Conservation (phyloP, 2,888 invertebrate genomes). For the Eurytoma californica region DNA sequence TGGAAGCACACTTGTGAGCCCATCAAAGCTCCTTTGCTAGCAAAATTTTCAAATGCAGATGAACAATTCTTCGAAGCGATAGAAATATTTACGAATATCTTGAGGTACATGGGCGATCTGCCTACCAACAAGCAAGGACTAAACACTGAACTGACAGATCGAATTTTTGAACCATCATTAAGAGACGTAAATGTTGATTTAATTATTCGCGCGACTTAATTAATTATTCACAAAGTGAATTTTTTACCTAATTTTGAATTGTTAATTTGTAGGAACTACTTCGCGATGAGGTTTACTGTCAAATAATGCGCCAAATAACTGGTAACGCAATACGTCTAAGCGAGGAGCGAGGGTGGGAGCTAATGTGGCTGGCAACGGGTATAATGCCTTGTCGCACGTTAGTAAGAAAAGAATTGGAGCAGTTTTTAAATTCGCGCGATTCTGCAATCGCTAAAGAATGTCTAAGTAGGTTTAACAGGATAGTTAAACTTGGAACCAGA, state of each 20-base stretch:
- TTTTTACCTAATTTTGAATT: neutral
- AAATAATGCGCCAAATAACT: slow-evolving; percentile 95
- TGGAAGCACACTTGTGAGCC: slow-evolving; percentile 91
- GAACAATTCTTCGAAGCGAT: slow-evolving; percentile 85
- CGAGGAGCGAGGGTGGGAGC: slow-evolving; percentile 95
- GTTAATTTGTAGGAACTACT: slow-evolving; percentile 78
- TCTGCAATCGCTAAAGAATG: slow-evolving; percentile 89
- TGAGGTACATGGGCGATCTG: slow-evolving; percentile 94
- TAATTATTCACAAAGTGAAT: neutral
- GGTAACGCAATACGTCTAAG: slow-evolving; percentile 89
- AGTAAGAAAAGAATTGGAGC: slow-evolving; percentile 85
- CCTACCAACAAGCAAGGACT: slow-evolving; percentile 86
- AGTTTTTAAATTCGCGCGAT: slow-evolving; percentile 84
- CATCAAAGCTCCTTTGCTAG: slow-evolving; percentile 87
- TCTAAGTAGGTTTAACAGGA: slow-evolving; percentile 86
- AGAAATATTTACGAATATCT: slow-evolving; percentile 84
- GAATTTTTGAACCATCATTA: slow-evolving; percentile 88
- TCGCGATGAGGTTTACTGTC: slow-evolving; percentile 94
- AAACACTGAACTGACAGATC: slow-evolving; percentile 90
- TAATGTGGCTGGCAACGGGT: slow-evolving; percentile 93
- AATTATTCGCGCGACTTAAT: neutral
- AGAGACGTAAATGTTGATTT: slow-evolving; percentile 77
- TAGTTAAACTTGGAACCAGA: slow-evolving; percentile 82
- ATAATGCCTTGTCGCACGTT: slow-evolving; percentile 87
- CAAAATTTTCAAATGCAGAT: slow-evolving; percentile 84